Evolutionary conservation across 1,140 invertebrate genomes (phyloP).

Genomic region (Harlomillsia oculata): DNA sequence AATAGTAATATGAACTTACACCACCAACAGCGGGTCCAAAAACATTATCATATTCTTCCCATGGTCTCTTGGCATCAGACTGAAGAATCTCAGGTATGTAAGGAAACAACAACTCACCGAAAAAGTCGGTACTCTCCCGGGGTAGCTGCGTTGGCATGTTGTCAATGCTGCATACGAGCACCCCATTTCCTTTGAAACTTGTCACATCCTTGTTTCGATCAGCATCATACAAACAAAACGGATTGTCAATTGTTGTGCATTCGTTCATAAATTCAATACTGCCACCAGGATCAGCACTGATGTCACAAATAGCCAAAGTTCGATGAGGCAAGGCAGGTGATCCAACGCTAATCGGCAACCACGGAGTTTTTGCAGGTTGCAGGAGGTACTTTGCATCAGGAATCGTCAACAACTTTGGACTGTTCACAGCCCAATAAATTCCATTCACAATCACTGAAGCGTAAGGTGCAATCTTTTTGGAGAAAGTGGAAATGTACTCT

Average conservation of each 20-base stretch:
- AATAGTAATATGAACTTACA: conserved; percentile 49
- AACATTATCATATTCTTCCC: conserved; percentile 69
- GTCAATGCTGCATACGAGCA: conserved; percentile 96
- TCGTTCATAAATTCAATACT: conserved; percentile 99
- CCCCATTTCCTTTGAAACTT: conserved; percentile 89
- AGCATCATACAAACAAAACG: conserved; percentile 97
- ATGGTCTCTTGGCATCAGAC: conserved; percentile 73
- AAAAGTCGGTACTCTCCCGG: conserved; percentile 92
- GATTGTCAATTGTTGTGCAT: conserved; percentile 97
- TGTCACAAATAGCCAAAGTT: conserved; percentile 90
- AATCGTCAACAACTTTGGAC: conserved; percentile 90
- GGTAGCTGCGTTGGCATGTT: conserved; percentile 99
- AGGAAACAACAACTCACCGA: conserved; percentile 84
- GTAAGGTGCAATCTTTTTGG: conserved; percentile 94
- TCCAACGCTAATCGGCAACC: conserved; percentile 74
- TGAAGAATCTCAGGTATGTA: conserved; percentile 82
- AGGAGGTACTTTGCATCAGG: conserved; percentile 94
- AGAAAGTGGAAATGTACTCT: conserved; percentile 90
- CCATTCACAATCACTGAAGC: conserved; percentile 95
- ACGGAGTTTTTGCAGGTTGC: conserved; percentile 75
- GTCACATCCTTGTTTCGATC: conserved; percentile 93
- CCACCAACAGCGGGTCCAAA: conserved; percentile 68
- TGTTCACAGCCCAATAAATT: conserved; percentile 96
- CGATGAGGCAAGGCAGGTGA: conserved; percentile 80
- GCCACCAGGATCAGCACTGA: conserved; percentile 95